Percentiles rank a stretch among this genome's conserved stretches.
Evolutionary conservation across 2,888 invertebrate species (phyloP).

Genomic region (Caenorhabditis uteleia): DNA sequence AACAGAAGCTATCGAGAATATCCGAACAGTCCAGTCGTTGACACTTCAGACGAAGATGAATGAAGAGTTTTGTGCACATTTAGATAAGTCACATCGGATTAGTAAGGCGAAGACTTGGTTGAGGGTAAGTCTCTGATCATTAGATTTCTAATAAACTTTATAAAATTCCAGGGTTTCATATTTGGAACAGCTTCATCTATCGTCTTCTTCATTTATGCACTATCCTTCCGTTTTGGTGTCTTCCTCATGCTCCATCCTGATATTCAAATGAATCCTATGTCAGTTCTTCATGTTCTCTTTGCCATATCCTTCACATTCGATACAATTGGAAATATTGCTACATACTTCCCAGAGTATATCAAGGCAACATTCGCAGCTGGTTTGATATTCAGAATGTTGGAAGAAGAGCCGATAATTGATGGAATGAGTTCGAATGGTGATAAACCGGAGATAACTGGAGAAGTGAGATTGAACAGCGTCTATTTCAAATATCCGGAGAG

Average conservation of each 20-base stretch:
- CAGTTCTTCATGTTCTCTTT: conserved; percentile 74
- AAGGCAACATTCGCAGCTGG: conserved; percentile 70
- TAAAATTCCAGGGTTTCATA: conserved; percentile 33
- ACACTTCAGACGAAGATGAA: conserved; percentile 70
- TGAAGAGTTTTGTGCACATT: conserved; percentile 53
- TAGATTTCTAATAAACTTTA: conserved; percentile 2
- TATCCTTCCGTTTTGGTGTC: conserved; percentile 70
- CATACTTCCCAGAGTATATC: conserved; percentile 72
- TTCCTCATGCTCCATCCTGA: conserved; percentile 70
- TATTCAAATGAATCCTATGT: conserved; percentile 70
- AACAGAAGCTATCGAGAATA: conserved; percentile 71
- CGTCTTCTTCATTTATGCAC: conserved; percentile 71
- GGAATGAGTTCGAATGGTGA: conserved; percentile 66
- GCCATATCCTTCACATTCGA: conserved; percentile 74
- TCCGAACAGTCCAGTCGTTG: conserved; percentile 71
- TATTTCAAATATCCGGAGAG: conserved; percentile 70
- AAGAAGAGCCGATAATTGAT: conserved; percentile 70
- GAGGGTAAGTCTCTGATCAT: background rate
- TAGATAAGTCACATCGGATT: conserved; percentile 50
- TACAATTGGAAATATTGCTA: conserved; percentile 70
- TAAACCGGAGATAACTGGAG: conserved; percentile 33
- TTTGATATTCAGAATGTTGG: conserved; percentile 70
- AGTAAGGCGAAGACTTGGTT: conserved; percentile 39
- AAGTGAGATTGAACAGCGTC: conserved; percentile 52
- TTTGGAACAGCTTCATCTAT: conserved; percentile 69